Evolutionary conservation across 1,140 invertebrate species (phyloP).

Genomic region (Cyclargus thomasi): DNA sequence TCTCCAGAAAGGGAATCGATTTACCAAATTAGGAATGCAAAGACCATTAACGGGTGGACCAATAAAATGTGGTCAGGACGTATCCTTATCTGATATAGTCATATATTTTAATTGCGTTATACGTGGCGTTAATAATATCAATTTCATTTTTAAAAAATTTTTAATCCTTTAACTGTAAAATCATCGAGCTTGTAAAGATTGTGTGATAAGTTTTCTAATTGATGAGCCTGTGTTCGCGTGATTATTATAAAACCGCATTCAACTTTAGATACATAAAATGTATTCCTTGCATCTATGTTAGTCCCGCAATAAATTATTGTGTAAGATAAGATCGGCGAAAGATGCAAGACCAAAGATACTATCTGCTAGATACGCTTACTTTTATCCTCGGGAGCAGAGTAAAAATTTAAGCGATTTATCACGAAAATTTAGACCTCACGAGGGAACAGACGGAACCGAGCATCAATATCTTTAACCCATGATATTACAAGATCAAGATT

Average conservation of each 20-base stretch:
- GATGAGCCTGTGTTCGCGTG: no score
- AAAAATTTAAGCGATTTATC: background rate
- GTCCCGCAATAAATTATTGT: background rate
- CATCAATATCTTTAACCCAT: background rate
- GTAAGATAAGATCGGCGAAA: background rate
- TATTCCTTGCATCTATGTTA: conserved; percentile 1
- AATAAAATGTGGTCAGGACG: background rate
- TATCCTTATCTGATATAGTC: background rate
- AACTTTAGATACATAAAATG: background rate
- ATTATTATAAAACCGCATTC: background rate
- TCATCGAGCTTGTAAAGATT: no score
- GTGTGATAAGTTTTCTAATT: no score
- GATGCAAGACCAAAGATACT: background rate
- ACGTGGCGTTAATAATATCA: background rate
- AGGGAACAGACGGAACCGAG: background rate
- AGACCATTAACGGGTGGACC: background rate
- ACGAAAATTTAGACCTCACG: background rate
- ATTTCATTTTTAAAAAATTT: background rate
- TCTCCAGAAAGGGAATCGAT: background rate
- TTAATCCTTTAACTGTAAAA: background rate
- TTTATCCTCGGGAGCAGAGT: background rate
- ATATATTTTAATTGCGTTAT: background rate
- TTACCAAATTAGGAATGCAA: conserved; percentile 1
- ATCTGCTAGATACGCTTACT: background rate
- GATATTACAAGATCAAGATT: background rate